These are phyloP conservation scores for Aphidius colemani DNA, from an alignment of 2,888 invertebrate genomes.

Conservation along the genomic window DNA sequence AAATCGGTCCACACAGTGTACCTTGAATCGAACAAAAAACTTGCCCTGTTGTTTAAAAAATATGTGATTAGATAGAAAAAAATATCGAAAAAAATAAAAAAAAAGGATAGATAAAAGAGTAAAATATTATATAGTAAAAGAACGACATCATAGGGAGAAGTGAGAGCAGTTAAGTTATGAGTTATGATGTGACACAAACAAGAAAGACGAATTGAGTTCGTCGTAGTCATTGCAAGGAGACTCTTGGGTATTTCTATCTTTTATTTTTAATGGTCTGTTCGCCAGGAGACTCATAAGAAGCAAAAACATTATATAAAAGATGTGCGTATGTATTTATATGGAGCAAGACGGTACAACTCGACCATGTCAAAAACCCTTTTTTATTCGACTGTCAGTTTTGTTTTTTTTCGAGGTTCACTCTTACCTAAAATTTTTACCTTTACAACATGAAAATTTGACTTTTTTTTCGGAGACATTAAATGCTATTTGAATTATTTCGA, in stretches of 20 bases:
- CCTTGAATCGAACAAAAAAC: too few species aligned
- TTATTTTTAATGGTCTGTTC: slow-evolving; percentile 15
- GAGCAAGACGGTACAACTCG: slow-evolving; percentile 10
- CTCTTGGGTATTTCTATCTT: slow-evolving; percentile 15
- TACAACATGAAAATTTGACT: background rate
- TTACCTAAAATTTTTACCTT: slow-evolving; percentile 15
- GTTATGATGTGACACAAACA: slow-evolving; percentile 50
- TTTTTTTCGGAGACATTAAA: too few species aligned
- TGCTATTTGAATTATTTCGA: too few species aligned
- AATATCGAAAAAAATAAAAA: slow-evolving; percentile 31
- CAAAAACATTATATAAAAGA: slow-evolving; percentile 45
- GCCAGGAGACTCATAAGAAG: slow-evolving; percentile 34
- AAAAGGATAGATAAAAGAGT: slow-evolving; percentile 28
- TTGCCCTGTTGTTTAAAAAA: too few species aligned
- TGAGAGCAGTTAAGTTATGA: slow-evolving; percentile 58
- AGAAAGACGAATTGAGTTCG: slow-evolving; percentile 49
- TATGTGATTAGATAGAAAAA: slow-evolving; percentile 27
- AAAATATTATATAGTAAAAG: slow-evolving; percentile 29
- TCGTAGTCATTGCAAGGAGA: slow-evolving; percentile 47
- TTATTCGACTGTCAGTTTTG: slow-evolving; percentile 16
- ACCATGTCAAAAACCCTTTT: background rate
- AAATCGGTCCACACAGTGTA: too few species aligned
- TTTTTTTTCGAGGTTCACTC: slow-evolving; percentile 8
- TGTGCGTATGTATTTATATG: slow-evolving; percentile 32
- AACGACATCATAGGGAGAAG: slow-evolving; percentile 34